Base-by-base conservation (phyloP, 2,113 vertebrate species). In the Phoxinus phoxinus region DNA sequence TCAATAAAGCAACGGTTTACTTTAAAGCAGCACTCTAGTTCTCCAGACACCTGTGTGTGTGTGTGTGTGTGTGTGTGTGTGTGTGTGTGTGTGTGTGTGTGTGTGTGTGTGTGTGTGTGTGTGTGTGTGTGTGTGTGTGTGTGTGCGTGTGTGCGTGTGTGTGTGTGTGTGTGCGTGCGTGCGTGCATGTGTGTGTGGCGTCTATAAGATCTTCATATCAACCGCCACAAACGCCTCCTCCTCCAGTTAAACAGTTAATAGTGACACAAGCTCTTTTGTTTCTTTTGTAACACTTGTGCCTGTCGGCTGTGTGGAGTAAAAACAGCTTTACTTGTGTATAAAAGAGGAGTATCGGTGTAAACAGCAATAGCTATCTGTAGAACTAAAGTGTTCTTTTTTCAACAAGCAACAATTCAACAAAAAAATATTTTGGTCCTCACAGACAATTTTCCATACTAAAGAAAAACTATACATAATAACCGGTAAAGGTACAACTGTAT, bases 221-320 rank as follows among this genome's bases (percentile, higher is more conserved):
- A 44, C 72, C 72, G 21, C 41, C 65, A 81, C 58, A 87, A 63
- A 83, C 78, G 46, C 13, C 23, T 48, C 10, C 53, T 83, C 21
- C 30, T 61, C 19, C 11, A 58, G 37, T 71, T 21, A 81, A 76
- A 77, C 41, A 53, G 51, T 77, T 61, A 44, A 21, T 12, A 23
- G 41, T 25, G 25, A 83, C 67, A 74, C 44, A 56, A 78, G 41
- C 8, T 30, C 80, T 44, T 67, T 79, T 88, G 80, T 69, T 83
- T 65, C 35, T 61, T 61, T 71, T 35, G 65, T 81, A 74, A 74
- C 53, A 80, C 44, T 76, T 85, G 59, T 87, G 35, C 78, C 81
- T 41, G 21, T 7, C n/a, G 63, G 65, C 48, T 58, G 15, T 51
- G n/a, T 53, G 5, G 6, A 30, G 46, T 53, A 53, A 30, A 75